Base-by-base conservation (phyloP, 2,113 vertebrate genomes). In the Halichoerus grypus region DNA sequence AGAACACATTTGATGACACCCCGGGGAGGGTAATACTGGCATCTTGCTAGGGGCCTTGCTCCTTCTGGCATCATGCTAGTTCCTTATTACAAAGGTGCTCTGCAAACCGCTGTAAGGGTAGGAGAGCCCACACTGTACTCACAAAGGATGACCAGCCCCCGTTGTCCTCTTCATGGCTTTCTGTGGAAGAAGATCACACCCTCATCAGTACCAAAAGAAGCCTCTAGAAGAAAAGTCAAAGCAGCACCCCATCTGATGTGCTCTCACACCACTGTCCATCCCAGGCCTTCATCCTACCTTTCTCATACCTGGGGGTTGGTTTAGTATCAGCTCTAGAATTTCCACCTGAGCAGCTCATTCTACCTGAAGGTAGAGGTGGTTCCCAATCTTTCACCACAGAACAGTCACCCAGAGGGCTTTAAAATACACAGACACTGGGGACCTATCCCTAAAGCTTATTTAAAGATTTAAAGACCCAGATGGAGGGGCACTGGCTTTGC, bases 101-200 rank as follows among this genome's bases (percentile, higher is more conserved):
- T n/a, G 21, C n/a, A 1, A 4, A 36, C 26, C 6, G 0, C 53
- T n/a, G 3, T 22, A 13, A 33, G 28, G 11, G 1, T 82, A 65
- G 33, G 5, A 26, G 46, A 31, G 49, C 53, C 81, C n/a, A 2
- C 8, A 1, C 59, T 11, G 91, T 98, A 99, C 99, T 99, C 98
- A 99, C 99, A 98, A 99, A 99, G 0, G 99, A 99, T 0, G 97
- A 99, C 99, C 99, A 99, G 77, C 99, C 99, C 14, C 98, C 99
- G 0, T 97, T 98, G 0, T 99, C 99, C 3, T 98, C 95, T 15
- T 98, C 96, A 0, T 94, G 92, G 1, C 96, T 98, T 22, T 98
- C 98, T 99, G 98, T 0, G 57, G 86, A 59, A 87, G 88, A 95
- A 98, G 94, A 55, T 11, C 87, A 24, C 76, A 87, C 0, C 13